Evolutionary conservation across 2,888 invertebrate genomes (phyloP).

Genomic region (Shargacucullia verbasci): DNA sequence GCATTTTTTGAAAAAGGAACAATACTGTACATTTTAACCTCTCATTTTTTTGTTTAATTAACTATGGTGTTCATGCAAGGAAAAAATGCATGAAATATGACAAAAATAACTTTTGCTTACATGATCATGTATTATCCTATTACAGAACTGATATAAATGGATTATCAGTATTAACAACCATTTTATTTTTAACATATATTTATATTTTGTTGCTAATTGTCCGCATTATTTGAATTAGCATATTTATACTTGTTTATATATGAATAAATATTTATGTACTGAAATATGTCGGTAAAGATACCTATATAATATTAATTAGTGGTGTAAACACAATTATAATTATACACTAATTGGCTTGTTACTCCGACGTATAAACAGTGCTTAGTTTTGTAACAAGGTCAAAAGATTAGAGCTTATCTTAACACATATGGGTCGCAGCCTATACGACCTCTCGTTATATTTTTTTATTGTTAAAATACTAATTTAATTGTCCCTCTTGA

Average conservation of each 20-base stretch:
- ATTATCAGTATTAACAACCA: conserved; percentile 19
- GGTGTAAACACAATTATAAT: conserved; percentile 49
- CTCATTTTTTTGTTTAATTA: background rate
- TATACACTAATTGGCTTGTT: conserved; percentile 53
- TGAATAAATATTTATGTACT: conserved; percentile 19
- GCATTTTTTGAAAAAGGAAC: background rate
- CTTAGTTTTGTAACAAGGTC: conserved; percentile 57
- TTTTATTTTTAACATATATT: conserved; percentile 25
- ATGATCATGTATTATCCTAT: too few relatives aligned
- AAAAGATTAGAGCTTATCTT: conserved; percentile 60
- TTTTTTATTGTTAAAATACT: conserved; percentile 50
- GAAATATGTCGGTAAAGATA: conserved; percentile 38
- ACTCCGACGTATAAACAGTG: conserved; percentile 52
- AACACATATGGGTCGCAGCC: conserved; percentile 47
- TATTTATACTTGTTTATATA: conserved; percentile 36
- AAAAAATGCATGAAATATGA: conserved; percentile 5
- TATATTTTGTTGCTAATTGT: conserved; percentile 47
- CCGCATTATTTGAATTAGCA: conserved; percentile 29
- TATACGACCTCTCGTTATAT: conserved; percentile 53
- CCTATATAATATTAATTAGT: conserved; percentile 57
- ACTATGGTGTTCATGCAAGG: conserved; percentile 8
- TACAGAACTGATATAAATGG: conserved; percentile 24
- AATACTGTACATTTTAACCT: background rate
- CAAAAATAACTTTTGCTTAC: conserved; percentile 1
- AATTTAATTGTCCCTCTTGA: conserved; percentile 38